Base-by-base conservation (phyloP, 2,888 invertebrate genomes). In the Hydraecia micacea region DNA sequence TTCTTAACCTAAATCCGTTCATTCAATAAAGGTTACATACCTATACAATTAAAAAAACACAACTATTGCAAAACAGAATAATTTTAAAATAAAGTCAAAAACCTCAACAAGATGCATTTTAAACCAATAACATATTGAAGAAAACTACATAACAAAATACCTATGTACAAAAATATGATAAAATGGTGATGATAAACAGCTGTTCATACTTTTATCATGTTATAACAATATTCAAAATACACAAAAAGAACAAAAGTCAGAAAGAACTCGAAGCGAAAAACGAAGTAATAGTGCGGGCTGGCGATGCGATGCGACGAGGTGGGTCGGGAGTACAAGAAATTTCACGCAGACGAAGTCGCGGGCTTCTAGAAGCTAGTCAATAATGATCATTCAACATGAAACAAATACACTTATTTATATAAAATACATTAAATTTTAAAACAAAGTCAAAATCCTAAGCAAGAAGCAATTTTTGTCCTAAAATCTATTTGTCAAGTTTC, bases 401-500 rank as follows among this genome's bases (percentile, higher is more conserved):
- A 55, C 11, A 11, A n/a, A n/a, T n/a, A 70, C 28, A 68, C 32
- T 32, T 32, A 69, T 68, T 25, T 69, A 15, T 42, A 46, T 11
- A 18, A 69, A 70, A 32, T 4, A 13, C 18, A 18, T n/a, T 18
- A 1, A 1, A 36, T n/a, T 70, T n/a, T 21, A 18, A 46, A 70
- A 25, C 1, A n/a, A 46, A 46, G 18, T n/a, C 8, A 18, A 18
- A 70, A 46, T n/a, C n/a, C 32, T 9, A 21, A 73, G 36, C 13
- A 49, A 73, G 9, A 49, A 13, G 1, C 9, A 21, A 49, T 21
- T 36, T 73, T n/a, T 1, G 11, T 42, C 15, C 7, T 6, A 13
- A 49, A 21, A 62, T 21, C 55, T 85, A 72, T 73, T 72, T 73
- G 1, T 77, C 63, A 60, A 46, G 9, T 32, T 87, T 83, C 3